These are phyloP conservation scores for Styela plicata DNA, from an alignment of 23 tunicate genomes.

Conservation along the genomic window DNA sequence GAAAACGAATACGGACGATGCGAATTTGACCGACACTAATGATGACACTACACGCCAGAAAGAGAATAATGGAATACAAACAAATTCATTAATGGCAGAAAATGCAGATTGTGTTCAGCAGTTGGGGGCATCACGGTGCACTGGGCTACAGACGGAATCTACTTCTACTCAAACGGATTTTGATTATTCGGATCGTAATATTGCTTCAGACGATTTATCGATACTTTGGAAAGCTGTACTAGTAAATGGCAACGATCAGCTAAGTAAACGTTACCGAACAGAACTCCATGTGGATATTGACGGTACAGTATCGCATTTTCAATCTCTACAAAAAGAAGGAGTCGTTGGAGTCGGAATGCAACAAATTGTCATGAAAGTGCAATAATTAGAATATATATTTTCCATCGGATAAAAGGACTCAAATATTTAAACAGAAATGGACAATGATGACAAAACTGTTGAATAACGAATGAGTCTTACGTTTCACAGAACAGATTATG, in stretches of 20 bases:
- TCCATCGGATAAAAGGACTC: too few species aligned
- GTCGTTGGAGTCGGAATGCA: slow-evolving; percentile 22
- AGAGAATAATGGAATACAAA: background rate
- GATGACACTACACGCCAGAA: background rate
- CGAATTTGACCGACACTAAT: background rate
- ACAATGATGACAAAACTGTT: too few species aligned
- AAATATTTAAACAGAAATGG: too few species aligned
- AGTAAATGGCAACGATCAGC: background rate
- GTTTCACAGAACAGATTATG: too few species aligned
- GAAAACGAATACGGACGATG: background rate
- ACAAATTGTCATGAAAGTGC: slow-evolving; percentile 14
- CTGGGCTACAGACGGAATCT: background rate
- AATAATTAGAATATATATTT: too few species aligned
- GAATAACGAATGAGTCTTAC: too few species aligned
- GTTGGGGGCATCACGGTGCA: background rate
- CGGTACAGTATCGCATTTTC: background rate
- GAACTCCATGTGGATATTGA: slow-evolving; percentile 3
- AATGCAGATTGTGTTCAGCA: background rate
- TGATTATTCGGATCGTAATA: background rate
- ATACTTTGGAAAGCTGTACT: slow-evolving; percentile 12
- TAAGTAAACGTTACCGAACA: background rate
- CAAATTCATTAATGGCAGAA: background rate
- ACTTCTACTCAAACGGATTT: slow-evolving; percentile 8
- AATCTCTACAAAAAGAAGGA: slow-evolving; percentile 10
- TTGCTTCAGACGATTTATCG: background rate